These are phyloP conservation scores for Arctia plantaginis DNA, from an alignment of 2,888 invertebrate genomes.

Conservation along the genomic window DNA sequence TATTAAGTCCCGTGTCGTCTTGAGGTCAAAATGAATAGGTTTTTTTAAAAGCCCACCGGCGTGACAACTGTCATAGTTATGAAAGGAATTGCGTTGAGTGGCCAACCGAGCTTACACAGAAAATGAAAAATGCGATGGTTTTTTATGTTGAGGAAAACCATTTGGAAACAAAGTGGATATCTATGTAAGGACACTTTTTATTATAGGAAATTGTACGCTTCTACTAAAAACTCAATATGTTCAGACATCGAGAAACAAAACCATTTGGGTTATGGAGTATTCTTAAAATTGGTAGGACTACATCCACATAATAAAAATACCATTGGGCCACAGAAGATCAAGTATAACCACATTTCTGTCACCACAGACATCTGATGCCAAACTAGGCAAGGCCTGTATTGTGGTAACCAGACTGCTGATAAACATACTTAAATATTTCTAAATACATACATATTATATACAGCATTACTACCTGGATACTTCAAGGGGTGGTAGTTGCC, in stretches of 20 bases:
- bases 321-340: not conserved
- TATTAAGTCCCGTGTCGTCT: conserved; percentile 80
- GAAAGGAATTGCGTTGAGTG: conserved; percentile 78
- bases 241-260: conserved; percentile 12
- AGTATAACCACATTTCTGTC: not conserved
- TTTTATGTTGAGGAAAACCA: conserved; percentile 37
- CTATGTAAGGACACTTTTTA: conserved; percentile 50
- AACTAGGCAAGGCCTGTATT: too few relatives aligned
- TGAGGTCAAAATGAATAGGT: conserved; percentile 84
- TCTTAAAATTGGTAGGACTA: not conserved
- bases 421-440: too few relatives aligned
- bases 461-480: too few relatives aligned
- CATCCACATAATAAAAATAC: not conserved
- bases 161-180: conserved; percentile 45
- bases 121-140: conserved; percentile 51
- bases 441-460: too few relatives aligned
- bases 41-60: conserved; percentile 75
- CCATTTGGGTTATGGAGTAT: not conserved
- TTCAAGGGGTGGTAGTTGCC: too few relatives aligned
- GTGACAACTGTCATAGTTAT: conserved; percentile 80
- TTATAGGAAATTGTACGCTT: conserved; percentile 52
- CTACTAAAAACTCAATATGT: conserved; percentile 19
- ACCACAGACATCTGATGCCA: too few relatives aligned
- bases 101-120: conserved; percentile 60
- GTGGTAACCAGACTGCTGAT: too few relatives aligned